These are phyloP conservation scores for Odontophorus gujanensis DNA, from an alignment of 2,113 vertebrate genomes.

Conservation along the genomic window DNA sequence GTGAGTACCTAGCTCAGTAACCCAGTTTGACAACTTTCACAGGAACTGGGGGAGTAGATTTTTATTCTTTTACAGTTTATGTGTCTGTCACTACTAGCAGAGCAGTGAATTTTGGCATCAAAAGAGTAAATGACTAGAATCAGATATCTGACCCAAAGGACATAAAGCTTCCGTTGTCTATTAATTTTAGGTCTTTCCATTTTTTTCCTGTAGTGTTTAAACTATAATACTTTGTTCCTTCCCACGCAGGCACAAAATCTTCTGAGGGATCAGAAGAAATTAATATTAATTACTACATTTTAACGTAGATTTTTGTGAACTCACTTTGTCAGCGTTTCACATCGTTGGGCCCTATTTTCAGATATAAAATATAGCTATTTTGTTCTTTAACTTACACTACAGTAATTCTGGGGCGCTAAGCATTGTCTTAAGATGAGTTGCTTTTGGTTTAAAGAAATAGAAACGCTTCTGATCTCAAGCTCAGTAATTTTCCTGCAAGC, in stretches of 20 bases:
- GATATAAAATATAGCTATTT: background rate
- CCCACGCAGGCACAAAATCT: background rate
- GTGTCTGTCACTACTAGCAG: background rate
- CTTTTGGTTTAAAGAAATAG: background rate
- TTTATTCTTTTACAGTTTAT: background rate
- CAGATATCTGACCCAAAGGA: background rate
- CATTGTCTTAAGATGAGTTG: background rate
- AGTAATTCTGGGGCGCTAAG: background rate
- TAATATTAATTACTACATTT: background rate
- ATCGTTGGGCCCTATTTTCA: background rate
- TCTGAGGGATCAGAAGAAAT: background rate
- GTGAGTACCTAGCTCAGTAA: background rate
- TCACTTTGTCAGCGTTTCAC: background rate
- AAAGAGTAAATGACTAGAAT: background rate
- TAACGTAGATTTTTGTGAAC: background rate
- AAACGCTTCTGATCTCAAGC: background rate
- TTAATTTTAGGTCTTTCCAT: background rate
- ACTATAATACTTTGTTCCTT: background rate
- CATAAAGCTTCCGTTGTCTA: background rate
- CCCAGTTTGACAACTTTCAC: background rate
- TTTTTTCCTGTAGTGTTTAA: background rate
- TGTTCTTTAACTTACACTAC: background rate
- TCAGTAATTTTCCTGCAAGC: background rate
- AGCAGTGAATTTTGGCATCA: background rate
- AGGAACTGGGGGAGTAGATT: background rate